Conservation (phyloP, 2,888 invertebrate species). For the Leucania comma region DNA sequence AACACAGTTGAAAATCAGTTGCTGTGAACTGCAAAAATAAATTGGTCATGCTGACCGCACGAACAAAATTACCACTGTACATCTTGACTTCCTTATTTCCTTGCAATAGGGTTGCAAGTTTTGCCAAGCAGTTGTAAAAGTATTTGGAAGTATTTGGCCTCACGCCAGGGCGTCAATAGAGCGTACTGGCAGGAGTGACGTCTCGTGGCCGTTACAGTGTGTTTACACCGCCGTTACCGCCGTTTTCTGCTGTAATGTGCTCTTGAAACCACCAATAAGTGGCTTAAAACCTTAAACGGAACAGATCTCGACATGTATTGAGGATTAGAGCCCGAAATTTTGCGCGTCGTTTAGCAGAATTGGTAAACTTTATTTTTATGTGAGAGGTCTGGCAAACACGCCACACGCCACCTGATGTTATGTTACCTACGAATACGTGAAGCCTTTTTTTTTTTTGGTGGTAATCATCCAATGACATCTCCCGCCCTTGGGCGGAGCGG, state of each 20-base stretch:
- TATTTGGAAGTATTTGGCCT: slow-evolving; percentile 61
- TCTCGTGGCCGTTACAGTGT: slow-evolving; percentile 62
- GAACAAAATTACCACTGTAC: slow-evolving; percentile 29
- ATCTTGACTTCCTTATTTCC: neutral
- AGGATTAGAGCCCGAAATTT: slow-evolving; percentile 26
- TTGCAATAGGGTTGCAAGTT: slow-evolving; percentile 23
- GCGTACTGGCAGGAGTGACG: slow-evolving; percentile 63
- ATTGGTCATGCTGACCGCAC: slow-evolving; percentile 63
- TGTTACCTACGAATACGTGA: neutral
- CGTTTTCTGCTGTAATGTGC: slow-evolving; percentile 66
- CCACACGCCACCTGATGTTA: neutral
- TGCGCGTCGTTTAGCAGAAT: slow-evolving; percentile 22
- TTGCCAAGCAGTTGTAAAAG: neutral
- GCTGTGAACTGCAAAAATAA: slow-evolving; percentile 46
- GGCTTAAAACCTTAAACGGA: slow-evolving; percentile 40
- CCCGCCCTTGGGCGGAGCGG: too few species aligned
- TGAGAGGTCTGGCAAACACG: slow-evolving; percentile 21
- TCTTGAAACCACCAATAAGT: slow-evolving; percentile 45
- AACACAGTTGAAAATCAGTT: slow-evolving; percentile 38
- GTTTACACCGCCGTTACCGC: slow-evolving; percentile 70
- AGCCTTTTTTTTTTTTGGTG: too few species aligned
- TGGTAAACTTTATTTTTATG: slow-evolving; percentile 34
- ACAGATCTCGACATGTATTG: slow-evolving; percentile 35
- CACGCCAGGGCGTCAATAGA: slow-evolving; percentile 72
- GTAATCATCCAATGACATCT: too few species aligned